Base-by-base conservation (phyloP, 2,113 vertebrate genomes). In the Oreochromis aureus region DNA sequence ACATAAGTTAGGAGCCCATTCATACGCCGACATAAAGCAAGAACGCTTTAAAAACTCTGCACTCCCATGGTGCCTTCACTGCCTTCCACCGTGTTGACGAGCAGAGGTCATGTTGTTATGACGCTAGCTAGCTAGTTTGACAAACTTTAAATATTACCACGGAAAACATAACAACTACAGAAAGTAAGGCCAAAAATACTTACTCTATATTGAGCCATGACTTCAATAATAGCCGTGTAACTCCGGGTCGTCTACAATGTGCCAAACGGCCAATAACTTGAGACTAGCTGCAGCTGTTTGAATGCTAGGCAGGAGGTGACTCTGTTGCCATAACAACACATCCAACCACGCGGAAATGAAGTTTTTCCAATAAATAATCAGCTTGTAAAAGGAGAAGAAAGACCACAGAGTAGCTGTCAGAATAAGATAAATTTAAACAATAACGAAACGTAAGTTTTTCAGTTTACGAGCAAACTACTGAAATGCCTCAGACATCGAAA, bases 181-280 rank as follows among this genome's bases (percentile, higher is more conserved):
- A 54, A 12, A 10, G 10, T 8, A 2, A 1, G 27, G 22, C 10
- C 2, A 5, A 22, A 15, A 7, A 54, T 58, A 94, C 95, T 95
- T 18, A 95, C 95, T 89, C 94, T 93, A 80, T 94, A 94, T 80
- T 94, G 90, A 11, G 95, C 93, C 95, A 96, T 96, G 48, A 11
- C 2, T 80, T 15, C 78, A n/a, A 41, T 13, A 16, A 10, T 1
- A 10, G 2, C 0, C 3, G 34, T 30, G 4, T 8, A 8, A 22
- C 80, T 44, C 30, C 8, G 6, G 6, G 10, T 6, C 5, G n/a
- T 3, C 4, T 30, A 39, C 82, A 27, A 5, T 12, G 0, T n/a
- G 10, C 7, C 36, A 55, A 59, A 22, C 19, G 3, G 36, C 80
- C 27, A 44, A 69, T 48, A 7, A 27, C 6, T 19, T 3, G 0